A percentile compares a stretch with the other conserved stretches of the same genome.
phyloP scores from a whole-genome alignment of 2,888 invertebrate species.

The Muscina levida region DNA sequence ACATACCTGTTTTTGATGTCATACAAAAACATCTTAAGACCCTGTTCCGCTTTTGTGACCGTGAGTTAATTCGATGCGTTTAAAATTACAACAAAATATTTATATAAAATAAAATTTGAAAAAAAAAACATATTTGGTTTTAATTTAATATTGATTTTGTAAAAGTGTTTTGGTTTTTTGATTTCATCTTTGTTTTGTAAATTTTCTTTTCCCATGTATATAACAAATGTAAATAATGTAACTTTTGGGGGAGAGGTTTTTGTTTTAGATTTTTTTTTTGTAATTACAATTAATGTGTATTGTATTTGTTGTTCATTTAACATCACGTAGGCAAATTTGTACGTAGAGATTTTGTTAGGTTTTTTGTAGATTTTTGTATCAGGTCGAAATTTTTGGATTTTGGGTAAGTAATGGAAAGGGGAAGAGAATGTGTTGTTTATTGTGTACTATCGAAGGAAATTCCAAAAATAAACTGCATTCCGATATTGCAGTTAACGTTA shows the following conservation, averaged over 20 bases:
- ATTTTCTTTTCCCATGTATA: constrained; percentile 9
- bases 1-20: too few relatives aligned
- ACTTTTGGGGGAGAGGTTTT: not conserved
- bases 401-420: constrained; percentile 4
- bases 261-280: constrained; percentile 8
- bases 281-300: too few relatives aligned
- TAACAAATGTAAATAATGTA: constrained; percentile 48
- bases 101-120: too few relatives aligned
- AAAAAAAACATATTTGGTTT: not conserved
- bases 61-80: too few relatives aligned
- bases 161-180: not conserved
- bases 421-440: not conserved
- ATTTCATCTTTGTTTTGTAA: not conserved
- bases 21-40: too few relatives aligned
- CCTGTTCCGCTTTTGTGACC: too few relatives aligned
- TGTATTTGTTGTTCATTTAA: constrained; percentile 42
- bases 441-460: not conserved
- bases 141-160: not conserved
- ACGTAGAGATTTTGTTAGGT: constrained; percentile 64
- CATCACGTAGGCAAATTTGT: constrained; percentile 67
- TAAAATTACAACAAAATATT: too few relatives aligned
- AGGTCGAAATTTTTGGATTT: constrained; percentile 52
- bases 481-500: too few relatives aligned
- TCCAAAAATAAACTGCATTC: not conserved
- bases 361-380: constrained; percentile 58